These are phyloP conservation scores for Brachyalestes nurse DNA, from an alignment of 2,797 vertebrate species.

Conservation along the genomic window DNA sequence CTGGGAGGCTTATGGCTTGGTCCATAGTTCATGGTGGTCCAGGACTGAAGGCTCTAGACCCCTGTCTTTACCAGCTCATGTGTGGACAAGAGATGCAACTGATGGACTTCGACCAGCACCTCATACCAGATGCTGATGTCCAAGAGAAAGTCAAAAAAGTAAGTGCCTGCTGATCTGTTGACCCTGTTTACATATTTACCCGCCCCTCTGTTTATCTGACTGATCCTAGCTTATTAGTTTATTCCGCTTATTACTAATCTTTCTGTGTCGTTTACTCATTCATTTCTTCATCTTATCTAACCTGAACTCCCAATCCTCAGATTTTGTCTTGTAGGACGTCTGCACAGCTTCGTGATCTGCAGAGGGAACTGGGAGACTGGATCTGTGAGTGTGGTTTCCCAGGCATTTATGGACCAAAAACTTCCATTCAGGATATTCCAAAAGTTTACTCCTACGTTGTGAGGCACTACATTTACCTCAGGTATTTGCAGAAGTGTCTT, in stretches of 20 bases:
- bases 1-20: slow-evolving; percentile 75
- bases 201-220: neutral
- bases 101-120: slow-evolving; percentile 66
- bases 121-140: slow-evolving; percentile 65
- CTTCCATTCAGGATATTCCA: slow-evolving; percentile 59
- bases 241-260: neutral
- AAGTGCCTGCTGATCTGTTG: neutral
- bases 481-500: slow-evolving; percentile 27
- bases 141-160: slow-evolving; percentile 70
- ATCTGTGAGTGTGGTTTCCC: slow-evolving; percentile 66
- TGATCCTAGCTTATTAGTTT: neutral
- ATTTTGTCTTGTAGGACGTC: slow-evolving; percentile 48
- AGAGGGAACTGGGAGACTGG: slow-evolving; percentile 68
- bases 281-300: neutral
- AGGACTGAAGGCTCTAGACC: slow-evolving; percentile 70
- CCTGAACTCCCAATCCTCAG: slow-evolving; percentile 18
- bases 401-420: slow-evolving; percentile 57
- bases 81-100: slow-evolving; percentile 65
- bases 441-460: slow-evolving; percentile 65
- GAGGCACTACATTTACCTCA: slow-evolving; percentile 64
- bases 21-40: slow-evolving; percentile 72
- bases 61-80: slow-evolving; percentile 72
- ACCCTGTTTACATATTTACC: neutral
- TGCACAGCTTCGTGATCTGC: slow-evolving; percentile 49
- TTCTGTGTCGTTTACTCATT: neutral